Percentiles rank a stretch among this genome's conserved stretches.
phyloP scores from a whole-genome alignment of 2,888 invertebrate genomes.

The Agrochola macilenta region DNA sequence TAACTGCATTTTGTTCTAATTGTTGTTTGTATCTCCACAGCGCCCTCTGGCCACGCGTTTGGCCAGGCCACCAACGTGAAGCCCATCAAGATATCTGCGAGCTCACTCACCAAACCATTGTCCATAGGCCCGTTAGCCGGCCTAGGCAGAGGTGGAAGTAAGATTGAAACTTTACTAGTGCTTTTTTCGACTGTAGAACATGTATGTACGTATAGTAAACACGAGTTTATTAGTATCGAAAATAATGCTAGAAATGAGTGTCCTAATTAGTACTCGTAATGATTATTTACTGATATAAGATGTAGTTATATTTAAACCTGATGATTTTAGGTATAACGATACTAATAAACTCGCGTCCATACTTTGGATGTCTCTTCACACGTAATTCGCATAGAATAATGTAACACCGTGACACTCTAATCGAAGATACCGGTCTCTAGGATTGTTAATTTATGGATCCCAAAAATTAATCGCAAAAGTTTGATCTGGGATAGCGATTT shows the following conservation, averaged over 20 bases:
- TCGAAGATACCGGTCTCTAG: neutral
- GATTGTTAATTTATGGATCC: neutral
- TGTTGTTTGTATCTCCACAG: slow-evolving; percentile 67
- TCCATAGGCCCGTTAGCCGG: slow-evolving; percentile 63
- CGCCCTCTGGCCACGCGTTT: slow-evolving; percentile 85
- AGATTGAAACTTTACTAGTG: slow-evolving; percentile 21
- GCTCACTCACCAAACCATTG: slow-evolving; percentile 82
- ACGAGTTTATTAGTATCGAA: slow-evolving; percentile 3
- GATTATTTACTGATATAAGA: neutral
- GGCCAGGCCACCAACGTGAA: slow-evolving; percentile 84
- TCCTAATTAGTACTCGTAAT: neutral
- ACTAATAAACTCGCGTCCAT: neutral
- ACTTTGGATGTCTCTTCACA: neutral
- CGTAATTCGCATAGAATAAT: neutral
- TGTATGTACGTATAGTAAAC: neutral
- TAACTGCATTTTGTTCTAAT: neutral
- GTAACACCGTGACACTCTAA: neutral
- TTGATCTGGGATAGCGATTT: neutral
- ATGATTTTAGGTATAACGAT: neutral
- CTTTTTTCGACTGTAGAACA: neutral
- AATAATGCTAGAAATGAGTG: neutral
- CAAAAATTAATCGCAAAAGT: neutral
- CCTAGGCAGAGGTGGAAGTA: slow-evolving; percentile 69
- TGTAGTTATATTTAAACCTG: neutral
- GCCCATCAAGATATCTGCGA: slow-evolving; percentile 86